Evolutionary conservation across 1,140 invertebrate species (phyloP), one percentile per base, ranked within the genome.

Genomic region (Habropoda laboriosa): DNA sequence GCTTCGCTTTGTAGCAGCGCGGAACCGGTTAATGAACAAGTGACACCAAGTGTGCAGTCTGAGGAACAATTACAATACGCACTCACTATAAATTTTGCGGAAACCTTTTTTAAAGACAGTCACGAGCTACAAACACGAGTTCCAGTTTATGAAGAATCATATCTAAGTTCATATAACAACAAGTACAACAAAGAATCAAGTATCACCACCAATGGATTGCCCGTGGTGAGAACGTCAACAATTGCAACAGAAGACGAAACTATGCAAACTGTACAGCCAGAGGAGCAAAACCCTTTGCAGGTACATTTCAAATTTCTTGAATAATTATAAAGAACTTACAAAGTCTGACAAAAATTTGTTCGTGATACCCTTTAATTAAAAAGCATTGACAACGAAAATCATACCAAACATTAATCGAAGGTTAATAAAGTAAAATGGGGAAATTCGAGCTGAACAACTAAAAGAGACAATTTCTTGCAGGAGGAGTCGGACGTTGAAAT

Each of bases 71-170:
- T n/a, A n/a, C n/a, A 35, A 60, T 21, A 16, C n/a, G 38, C 21
- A 24, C 13, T 40, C n/a, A 16, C 40, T 12, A 42, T 13, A n/a
- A n/a, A 21, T 8, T 30, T 64, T 8, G 58, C 24, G 38, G 81
- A 83, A n/a, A 88, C 91, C 2, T 83, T 88, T 7, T 93, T 93
- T 66, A 80, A 94, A 53, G 89, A 93, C 0, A 93, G 94, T 58
- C 93, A 94, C 73, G 94, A 95, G 70, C 82, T 95, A n/a, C 94
- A 94, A 47, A 93, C 93, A 13, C 94, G 94, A 1, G 80, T 93
- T 2, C 93, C 94, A 0, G 91, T 93, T 21, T 92, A 93, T 24
- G 92, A 93, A 0, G 89, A 94, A 57, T 94, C 94, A 82, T 5
- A 68, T 60, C n/a, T 24, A 53, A 2, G 60, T 51, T 38, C n/a